Evolutionary conservation across 1,140 invertebrate genomes (phyloP).

Genomic region (Lineus longissimus): DNA sequence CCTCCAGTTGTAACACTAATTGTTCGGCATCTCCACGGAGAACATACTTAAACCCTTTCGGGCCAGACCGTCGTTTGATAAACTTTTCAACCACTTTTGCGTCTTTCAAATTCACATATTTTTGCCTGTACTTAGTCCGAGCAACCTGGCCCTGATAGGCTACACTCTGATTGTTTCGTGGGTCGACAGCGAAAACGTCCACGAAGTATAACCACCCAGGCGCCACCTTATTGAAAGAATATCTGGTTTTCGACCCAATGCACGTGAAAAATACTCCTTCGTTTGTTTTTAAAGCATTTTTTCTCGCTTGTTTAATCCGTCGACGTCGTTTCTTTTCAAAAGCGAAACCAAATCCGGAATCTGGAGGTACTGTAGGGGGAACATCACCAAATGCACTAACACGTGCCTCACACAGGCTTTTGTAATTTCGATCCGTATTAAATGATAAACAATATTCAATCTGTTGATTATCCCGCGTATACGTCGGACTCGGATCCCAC

Average conservation of each 20-base stretch:
- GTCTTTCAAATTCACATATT: constrained; percentile 17
- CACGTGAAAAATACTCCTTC: constrained; percentile 30
- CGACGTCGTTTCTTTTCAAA: constrained; percentile 29
- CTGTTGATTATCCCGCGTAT: not conserved
- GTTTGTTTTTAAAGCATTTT: constrained; percentile 17
- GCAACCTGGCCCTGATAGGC: constrained; percentile 35
- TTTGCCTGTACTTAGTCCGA: constrained; percentile 25
- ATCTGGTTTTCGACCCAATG: constrained; percentile 39
- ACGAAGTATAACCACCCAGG: constrained; percentile 41
- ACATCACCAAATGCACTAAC: constrained; percentile 28
- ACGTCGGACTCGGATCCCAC: constrained; percentile 30
- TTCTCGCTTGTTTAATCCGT: constrained; percentile 21
- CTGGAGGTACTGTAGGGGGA: constrained; percentile 20
- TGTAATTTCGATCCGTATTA: constrained; percentile 32
- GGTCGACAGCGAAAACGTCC: constrained; percentile 46
- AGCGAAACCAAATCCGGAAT: constrained; percentile 33
- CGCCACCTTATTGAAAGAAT: constrained; percentile 32
- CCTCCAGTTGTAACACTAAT: constrained; percentile 22
- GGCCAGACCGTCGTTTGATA: constrained; percentile 21
- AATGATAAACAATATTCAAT: constrained; percentile 44
- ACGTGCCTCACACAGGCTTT: constrained; percentile 36
- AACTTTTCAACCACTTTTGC: constrained; percentile 19
- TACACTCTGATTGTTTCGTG: constrained; percentile 28
- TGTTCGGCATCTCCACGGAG: not conserved
- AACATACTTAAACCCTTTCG: constrained; percentile 7